Conservation (phyloP, 92 coral and sea anemone genomes). For the Palythoa grandiflora region DNA sequence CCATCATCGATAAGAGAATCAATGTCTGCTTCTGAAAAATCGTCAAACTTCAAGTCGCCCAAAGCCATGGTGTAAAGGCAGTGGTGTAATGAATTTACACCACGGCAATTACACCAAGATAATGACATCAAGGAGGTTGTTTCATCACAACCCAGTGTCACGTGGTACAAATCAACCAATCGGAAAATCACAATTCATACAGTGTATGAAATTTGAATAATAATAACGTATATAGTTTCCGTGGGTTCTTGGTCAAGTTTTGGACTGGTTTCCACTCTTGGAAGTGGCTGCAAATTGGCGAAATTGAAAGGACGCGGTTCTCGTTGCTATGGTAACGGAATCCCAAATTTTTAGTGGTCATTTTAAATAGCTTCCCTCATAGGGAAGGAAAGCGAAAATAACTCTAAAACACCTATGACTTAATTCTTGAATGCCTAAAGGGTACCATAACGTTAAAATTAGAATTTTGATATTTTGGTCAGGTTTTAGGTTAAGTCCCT, state of each 20-base stretch:
- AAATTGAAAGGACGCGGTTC: conserved; percentile 40
- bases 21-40: too few species aligned
- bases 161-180: too few species aligned
- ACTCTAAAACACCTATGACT: conserved; percentile 16
- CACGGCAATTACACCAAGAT: too few species aligned
- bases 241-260: conserved; percentile 14
- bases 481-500: conserved; percentile 21
- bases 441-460: conserved; percentile 39
- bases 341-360: conserved; percentile 39
- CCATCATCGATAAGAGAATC: too few species aligned
- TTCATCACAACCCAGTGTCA: too few species aligned
- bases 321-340: conserved; percentile 49
- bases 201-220: too few species aligned
- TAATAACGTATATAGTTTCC: conserved; percentile 13
- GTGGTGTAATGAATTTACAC: too few species aligned
- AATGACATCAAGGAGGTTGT: too few species aligned
- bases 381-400: conserved; percentile 31
- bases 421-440: conserved; percentile 38
- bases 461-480: conserved; percentile 33
- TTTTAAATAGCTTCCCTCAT: conserved; percentile 27
- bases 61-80: too few species aligned
- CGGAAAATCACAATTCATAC: too few species aligned
- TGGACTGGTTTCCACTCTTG: conserved; percentile 38
- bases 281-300: conserved; percentile 11
- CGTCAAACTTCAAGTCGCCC: too few species aligned